Base-by-base conservation (phyloP, 2,113 vertebrate species). In the Silurus asotus region DNA sequence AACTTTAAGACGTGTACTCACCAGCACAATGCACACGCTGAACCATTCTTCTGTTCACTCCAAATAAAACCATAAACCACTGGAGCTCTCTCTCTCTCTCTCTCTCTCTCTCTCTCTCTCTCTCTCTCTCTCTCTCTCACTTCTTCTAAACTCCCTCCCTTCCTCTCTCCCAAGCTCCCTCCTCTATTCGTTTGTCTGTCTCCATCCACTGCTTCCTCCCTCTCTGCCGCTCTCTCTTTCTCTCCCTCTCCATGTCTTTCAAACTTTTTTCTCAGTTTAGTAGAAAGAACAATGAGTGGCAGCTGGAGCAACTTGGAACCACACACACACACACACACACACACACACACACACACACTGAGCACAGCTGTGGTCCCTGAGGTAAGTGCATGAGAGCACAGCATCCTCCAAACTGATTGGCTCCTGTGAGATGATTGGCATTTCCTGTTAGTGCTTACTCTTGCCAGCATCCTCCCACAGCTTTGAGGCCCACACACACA, bases 361-460 rank as follows among this genome's bases (percentile, higher is more conserved):
- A 75, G 77, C 82, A 70, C 88, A 87, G 86, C 79, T 87, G 86
- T 87, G 88, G 58, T 89, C 88, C 88, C 83, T 53, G 76, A 83
- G n/a, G 88, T 82, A 79, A 75, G 67, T 84, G 65, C 20, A 49
- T 58, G 70, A 25, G 37, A 61, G 70, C 8, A 83, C 86, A 87
- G 81, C 77, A 84, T 87, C 88, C 59, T 84, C 13, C 0, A 6
- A 79, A 77, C 83, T 87, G 83, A 89, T 85, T 87, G 86, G 88
- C 79, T 89, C 86, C 83, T 56, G 49, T 56, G 64, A 83, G 88
- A 87, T 89, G 88, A 85, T 69, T 89, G 86, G 79, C 83, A 87
- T 89, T 89, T 89, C 88, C 88, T 89, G 88, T 89, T 89, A 87
- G 83, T 89, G 86, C 82, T 87, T 85, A 85, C 79, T 84, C 65